Evolutionary conservation across 1,140 invertebrate species (phyloP).

Genomic region (Branchinecta lindahli): DNA sequence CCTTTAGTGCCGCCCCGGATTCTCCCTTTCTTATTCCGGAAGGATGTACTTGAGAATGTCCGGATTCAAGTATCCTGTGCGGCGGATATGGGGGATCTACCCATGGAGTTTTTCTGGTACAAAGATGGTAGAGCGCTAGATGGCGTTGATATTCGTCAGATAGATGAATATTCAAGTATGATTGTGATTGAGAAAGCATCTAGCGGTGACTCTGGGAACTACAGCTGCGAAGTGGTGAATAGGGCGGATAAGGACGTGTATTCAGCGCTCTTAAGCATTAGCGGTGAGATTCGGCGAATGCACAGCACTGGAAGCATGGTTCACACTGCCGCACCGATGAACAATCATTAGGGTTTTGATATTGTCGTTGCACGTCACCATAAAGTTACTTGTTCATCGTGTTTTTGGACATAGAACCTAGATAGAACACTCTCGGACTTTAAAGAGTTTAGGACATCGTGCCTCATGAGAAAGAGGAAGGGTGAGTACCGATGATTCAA

Average conservation of each 20-base stretch:
- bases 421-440: too few relatives aligned
- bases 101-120: neutral
- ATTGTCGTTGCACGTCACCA: too few relatives aligned
- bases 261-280: neutral
- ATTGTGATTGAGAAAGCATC: neutral
- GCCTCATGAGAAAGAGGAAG: too few relatives aligned
- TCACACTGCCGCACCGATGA: too few relatives aligned
- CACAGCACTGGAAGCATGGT: neutral
- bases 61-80: neutral
- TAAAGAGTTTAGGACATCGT: too few relatives aligned
- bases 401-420: too few relatives aligned
- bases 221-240: neutral
- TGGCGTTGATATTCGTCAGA: neutral
- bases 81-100: neutral
- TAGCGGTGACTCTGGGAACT: neutral
- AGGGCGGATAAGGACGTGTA: neutral
- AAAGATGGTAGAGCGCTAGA: neutral
- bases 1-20: neutral
- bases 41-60: neutral
- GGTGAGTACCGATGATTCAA: too few relatives aligned
- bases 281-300: neutral
- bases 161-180: conserved; percentile 7
- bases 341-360: too few relatives aligned
- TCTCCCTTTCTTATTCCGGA: neutral
- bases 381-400: too few relatives aligned